Percentiles rank a stretch among this genome's conserved stretches.
phyloP scores from a whole-genome alignment of 2,888 invertebrate species.

The Apamea anceps region DNA sequence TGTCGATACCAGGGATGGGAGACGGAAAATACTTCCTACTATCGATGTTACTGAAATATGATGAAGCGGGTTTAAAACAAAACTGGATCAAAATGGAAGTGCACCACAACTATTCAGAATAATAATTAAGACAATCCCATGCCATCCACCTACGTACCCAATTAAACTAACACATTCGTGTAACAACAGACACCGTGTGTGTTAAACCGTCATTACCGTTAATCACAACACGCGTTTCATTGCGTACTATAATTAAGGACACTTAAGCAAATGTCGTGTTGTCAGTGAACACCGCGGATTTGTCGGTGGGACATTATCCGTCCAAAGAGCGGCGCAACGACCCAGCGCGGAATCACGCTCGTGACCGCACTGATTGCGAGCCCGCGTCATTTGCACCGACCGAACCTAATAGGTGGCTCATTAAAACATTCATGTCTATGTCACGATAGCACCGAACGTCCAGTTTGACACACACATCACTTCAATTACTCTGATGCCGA shows the following conservation, averaged over 20 bases:
- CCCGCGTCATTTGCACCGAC: conserved; percentile 66
- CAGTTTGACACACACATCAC: conserved; percentile 53
- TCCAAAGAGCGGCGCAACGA: conserved; percentile 69
- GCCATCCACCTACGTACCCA: background rate
- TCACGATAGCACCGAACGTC: conserved; percentile 46
- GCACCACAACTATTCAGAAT: background rate
- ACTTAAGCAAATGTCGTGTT: conserved; percentile 68
- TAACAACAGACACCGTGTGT: conserved; percentile 39
- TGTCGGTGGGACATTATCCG: conserved; percentile 71
- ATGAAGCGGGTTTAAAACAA: background rate
- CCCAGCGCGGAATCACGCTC: conserved; percentile 73
- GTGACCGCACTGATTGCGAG: conserved; percentile 72
- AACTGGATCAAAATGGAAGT: background rate
- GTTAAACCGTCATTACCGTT: conserved; percentile 51
- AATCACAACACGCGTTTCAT: conserved; percentile 62
- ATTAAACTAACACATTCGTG: conserved; percentile 44
- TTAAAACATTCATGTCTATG: conserved; percentile 62
- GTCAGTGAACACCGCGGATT: conserved; percentile 65
- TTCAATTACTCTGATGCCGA: conserved; percentile 50
- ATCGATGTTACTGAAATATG: conserved; percentile 14
- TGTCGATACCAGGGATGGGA: background rate
- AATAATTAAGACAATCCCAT: conserved; percentile 3
- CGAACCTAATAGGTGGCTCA: conserved; percentile 68
- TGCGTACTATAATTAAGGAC: conserved; percentile 70
- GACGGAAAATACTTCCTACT: conserved; percentile 2